Evolutionary conservation across 2,113 vertebrate species (phyloP).

Genomic region (Cavia aperea): DNA sequence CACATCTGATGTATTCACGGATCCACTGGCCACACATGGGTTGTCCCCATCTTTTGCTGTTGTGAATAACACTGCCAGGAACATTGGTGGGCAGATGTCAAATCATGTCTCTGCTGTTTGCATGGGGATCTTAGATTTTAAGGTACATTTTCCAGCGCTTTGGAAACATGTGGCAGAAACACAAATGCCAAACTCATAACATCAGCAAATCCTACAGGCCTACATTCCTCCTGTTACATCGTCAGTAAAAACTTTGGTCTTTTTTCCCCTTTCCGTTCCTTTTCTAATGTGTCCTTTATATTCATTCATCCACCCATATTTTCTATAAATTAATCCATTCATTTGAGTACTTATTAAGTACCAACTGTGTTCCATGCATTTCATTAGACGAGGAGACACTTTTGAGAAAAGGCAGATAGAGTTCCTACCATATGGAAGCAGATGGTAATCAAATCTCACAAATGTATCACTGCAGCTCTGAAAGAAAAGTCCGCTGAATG

Average conservation of each 20-base stretch:
- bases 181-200: slow-evolving; percentile 12
- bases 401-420: not conserved
- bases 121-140: not conserved
- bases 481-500: not conserved
- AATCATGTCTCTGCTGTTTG: not conserved
- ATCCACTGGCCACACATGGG: not conserved
- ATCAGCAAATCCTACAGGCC: not conserved
- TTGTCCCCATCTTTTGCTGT: not conserved
- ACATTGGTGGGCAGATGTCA: not conserved
- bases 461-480: not conserved
- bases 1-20: not conserved
- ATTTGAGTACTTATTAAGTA: not conserved
- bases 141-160: not conserved
- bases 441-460: not conserved
- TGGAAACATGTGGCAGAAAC: not conserved
- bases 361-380: not conserved
- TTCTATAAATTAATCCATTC: not conserved
- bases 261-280: not conserved
- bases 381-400: not conserved
- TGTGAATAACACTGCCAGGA: not conserved
- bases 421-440: slow-evolving; percentile 6
- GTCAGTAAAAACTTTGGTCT: not conserved
- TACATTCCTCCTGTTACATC: not conserved
- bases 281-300: slow-evolving; percentile 1
- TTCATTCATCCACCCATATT: not conserved